Conservation (phyloP, 2,888 invertebrate species). For the Megalurothrips usitatus region DNA sequence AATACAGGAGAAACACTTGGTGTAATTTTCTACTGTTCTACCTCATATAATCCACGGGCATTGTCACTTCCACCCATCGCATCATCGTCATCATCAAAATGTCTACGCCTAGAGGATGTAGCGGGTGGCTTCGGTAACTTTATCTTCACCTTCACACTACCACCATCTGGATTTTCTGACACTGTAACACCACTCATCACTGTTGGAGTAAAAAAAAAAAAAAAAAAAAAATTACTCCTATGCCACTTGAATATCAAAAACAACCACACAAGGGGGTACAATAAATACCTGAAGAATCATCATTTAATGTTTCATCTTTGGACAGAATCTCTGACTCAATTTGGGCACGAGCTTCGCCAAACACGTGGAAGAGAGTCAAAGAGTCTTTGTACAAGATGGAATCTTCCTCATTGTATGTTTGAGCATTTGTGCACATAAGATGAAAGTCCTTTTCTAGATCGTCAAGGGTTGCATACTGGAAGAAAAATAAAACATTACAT, state of each 20-base stretch:
- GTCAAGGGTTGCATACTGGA: conserved; percentile 35
- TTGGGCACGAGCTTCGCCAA: conserved; percentile 39
- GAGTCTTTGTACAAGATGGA: conserved; percentile 57
- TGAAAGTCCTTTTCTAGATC: conserved; percentile 50
- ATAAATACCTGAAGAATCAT: background rate
- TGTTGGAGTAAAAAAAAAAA: background rate
- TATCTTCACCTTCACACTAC: background rate
- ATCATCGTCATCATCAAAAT: background rate
- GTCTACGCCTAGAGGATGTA: background rate
- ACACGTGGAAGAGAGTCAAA: conserved; percentile 50
- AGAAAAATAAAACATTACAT: background rate
- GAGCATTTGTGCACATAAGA: conserved; percentile 56
- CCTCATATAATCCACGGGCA: background rate
- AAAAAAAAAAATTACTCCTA: background rate
- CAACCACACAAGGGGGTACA: background rate
- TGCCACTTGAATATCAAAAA: background rate
- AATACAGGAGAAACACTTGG: background rate
- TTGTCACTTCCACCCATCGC: conserved; percentile 1
- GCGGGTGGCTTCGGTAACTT: background rate
- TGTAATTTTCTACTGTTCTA: background rate
- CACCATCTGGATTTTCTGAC: background rate
- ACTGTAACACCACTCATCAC: conserved; percentile 4
- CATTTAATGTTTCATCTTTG: background rate
- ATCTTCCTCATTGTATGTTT: conserved; percentile 55
- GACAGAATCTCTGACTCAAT: conserved; percentile 33